Percentiles rank a stretch among this genome's conserved stretches.
Conservation (phyloP, 2,888 invertebrate species). For the Agrochola lota region DNA sequence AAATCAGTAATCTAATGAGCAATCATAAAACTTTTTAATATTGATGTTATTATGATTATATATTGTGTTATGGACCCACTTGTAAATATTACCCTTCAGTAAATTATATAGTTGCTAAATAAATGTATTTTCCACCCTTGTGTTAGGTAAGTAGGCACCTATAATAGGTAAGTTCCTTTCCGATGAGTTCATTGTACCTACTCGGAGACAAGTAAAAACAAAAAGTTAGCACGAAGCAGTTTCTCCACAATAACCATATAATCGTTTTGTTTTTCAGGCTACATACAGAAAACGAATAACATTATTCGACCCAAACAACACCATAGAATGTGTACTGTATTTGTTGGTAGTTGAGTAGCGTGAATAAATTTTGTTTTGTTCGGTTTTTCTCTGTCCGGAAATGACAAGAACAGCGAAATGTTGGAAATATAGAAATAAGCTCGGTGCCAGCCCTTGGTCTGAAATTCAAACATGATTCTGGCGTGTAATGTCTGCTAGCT, state of each 20-base stretch:
- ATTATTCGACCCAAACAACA: constrained; percentile 49
- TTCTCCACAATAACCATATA: constrained; percentile 49
- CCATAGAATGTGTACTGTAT: constrained; percentile 42
- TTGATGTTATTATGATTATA: background rate
- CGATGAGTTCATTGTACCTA: background rate
- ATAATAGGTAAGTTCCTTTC: constrained; percentile 14
- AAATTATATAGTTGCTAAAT: no score
- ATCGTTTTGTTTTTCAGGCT: constrained; percentile 60
- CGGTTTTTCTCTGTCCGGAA: constrained; percentile 53
- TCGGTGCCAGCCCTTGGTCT: constrained; percentile 43
- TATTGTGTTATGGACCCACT: no score
- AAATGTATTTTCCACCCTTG: no score
- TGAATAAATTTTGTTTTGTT: constrained; percentile 59
- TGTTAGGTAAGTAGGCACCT: background rate
- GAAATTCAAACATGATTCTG: constrained; percentile 50
- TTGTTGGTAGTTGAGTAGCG: constrained; percentile 42
- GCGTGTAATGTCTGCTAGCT: constrained; percentile 45
- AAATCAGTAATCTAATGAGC: constrained; percentile 10
- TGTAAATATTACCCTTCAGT: no score
- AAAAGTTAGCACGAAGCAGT: constrained; percentile 45
- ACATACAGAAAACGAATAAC: constrained; percentile 41
- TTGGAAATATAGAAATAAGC: constrained; percentile 56
- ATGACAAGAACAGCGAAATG: constrained; percentile 59
- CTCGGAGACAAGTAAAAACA: constrained; percentile 30
- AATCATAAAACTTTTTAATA: constrained; percentile 8